Evolutionary conservation across 2,888 invertebrate genomes (phyloP), one percentile per base, ranked within the genome.

Genomic region (Boloria euphrosyne): DNA sequence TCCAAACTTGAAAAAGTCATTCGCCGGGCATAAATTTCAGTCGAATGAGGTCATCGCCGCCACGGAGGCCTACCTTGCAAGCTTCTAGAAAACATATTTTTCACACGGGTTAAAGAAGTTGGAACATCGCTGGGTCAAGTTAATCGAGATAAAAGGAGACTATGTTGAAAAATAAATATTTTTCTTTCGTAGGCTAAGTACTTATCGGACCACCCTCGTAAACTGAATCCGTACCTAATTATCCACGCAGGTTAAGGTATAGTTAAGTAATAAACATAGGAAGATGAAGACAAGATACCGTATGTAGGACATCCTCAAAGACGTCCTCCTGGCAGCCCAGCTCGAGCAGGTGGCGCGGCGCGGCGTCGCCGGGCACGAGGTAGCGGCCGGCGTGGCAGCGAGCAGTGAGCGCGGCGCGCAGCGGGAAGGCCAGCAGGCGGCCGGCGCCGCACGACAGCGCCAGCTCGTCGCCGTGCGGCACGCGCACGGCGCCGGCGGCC

Each of bases 251-350:
- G n/a, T n/a, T n/a, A n/a, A n/a, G n/a, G n/a, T n/a, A n/a, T n/a
- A n/a, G n/a, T n/a, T n/a, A n/a, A n/a, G n/a, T n/a, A n/a, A n/a
- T n/a, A n/a, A n/a, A n/a, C n/a, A n/a, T n/a, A n/a, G n/a, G 3
- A 6, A 3, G 5, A 16, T 13, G 5, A 10, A 57, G 16, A 6
- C 3, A 10, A 62, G 72, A 50, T 44, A 90, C 90, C 75, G 82
- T 68, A 62, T 92, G 92, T 76, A 85, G 71, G 16, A 90, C 88
- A 65, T 92, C 92, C 75, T 91, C 91, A 67, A 87, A 86, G 58
- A 89, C 76, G 77, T 78, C 82, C 77, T 87, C 85, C 79, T 89
- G 90, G 76, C 92, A 92, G 76, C 92, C 91, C 22, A 92, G 84
- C 49, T 92, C 88, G 50, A 89, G 80, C 72, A 92, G 75, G 67